Evolutionary conservation across 2,113 vertebrate species (phyloP), one percentile per base, ranked within the genome.

Genomic region (Cavia aperea): DNA sequence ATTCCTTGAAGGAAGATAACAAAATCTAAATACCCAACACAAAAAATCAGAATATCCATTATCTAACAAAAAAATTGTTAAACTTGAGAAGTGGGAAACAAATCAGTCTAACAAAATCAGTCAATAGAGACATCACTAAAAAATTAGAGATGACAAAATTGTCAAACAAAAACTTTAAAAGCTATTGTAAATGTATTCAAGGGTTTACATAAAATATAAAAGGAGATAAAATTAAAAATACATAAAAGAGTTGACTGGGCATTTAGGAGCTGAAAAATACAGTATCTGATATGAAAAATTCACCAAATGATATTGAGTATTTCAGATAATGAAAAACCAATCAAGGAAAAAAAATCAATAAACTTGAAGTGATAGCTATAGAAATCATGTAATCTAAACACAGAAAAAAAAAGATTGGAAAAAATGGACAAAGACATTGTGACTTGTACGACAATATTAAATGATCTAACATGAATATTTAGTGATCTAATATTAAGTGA

Each of bases 81-180:
- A 51, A 81, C 15, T 88, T 62, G 49, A 81, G n/a, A 95, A 92
- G 63, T 51, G 84, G 60, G 51, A 91, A 93, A 88, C 31, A 77
- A 65, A 51, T 19, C 4, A 36, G 75, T 16, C 15, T 73, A 51
- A 39, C 83, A 81, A 78, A 92, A 92, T 82, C 43, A 87, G 36
- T 60, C 82, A 72, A 36, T 29, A 83, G 49, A 65, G 29, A 89
- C 5, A 77, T 62, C 43, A 24, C 33, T 88, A 91, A 79, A 86
- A 77, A 54, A 65, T 63, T 19, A 56, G 62, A 82, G 49, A 81
- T 54, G 60, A 73, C 65, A 33, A 13, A 21, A 49, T 68, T 63
- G 33, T 43, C 10, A 93, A 65, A 91, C 19, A 65, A 85, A 87
- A 68, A 72, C 46, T 70, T 36, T 31, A 79, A 92, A 84, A 77